Conservation (phyloP, 2,797 vertebrate species). For the Tolypeutes matacus region DNA sequence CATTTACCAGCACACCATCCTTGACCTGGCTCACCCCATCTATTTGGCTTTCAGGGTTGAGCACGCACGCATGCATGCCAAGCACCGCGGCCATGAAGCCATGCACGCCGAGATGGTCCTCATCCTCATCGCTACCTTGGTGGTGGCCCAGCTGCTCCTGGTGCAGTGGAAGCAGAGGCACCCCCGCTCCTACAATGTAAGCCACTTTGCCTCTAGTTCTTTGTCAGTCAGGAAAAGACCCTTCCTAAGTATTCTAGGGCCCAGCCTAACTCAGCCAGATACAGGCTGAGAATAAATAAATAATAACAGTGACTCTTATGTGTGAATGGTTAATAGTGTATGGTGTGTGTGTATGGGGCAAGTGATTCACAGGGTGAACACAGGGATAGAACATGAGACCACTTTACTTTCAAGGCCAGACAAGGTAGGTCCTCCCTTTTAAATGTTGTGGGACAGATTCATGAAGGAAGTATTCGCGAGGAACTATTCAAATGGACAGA, state of each 20-base stretch:
- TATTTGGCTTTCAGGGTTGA: conserved; percentile 92
- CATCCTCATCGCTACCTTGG: conserved; percentile 97
- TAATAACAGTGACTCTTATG: conserved; percentile 51
- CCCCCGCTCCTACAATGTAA: conserved; percentile 98
- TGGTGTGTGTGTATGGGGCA: not conserved
- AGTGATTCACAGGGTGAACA: conserved; percentile 41
- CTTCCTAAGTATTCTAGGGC: conserved; percentile 21
- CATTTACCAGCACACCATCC: not conserved
- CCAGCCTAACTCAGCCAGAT: not conserved
- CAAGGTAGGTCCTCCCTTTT: conserved; percentile 54
- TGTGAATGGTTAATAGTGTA: not conserved
- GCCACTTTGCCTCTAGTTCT: conserved; percentile 75
- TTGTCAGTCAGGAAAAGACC: not conserved
- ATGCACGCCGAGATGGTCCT: conserved; percentile 99
- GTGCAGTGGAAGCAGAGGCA: conserved; percentile 99
- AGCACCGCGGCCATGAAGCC: conserved; percentile 98
- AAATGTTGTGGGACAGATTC: conserved; percentile 52
- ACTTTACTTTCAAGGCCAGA: conserved; percentile 17
- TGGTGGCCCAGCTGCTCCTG: conserved; percentile 96
- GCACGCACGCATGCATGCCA: conserved; percentile 98
- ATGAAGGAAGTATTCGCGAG: conserved; percentile 6
- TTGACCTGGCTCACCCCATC: conserved; percentile 41
- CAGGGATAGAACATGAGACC: not conserved
- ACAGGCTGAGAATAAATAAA: conserved; percentile 1
- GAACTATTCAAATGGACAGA: conserved; percentile 45